Evolutionary conservation across 1,140 invertebrate species (phyloP).

Genomic region (Zeugodacus cucurbitae): DNA sequence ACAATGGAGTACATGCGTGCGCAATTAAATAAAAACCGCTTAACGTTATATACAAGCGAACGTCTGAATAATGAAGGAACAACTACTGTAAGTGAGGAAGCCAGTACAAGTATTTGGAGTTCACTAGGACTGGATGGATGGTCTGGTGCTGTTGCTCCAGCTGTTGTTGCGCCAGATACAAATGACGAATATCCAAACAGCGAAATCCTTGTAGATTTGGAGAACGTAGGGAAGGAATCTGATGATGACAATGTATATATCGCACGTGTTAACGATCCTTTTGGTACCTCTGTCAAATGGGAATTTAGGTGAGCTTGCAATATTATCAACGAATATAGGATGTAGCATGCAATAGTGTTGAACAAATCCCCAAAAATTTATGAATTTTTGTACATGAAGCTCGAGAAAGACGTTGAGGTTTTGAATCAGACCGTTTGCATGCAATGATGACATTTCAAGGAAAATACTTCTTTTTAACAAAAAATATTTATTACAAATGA

Average conservation of each 20-base stretch:
- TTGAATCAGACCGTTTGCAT: too few relatives aligned
- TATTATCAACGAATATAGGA: too few relatives aligned
- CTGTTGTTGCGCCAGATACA: background rate
- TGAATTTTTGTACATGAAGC: too few relatives aligned
- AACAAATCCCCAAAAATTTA: too few relatives aligned
- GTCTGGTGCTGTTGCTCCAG: conserved; percentile 53
- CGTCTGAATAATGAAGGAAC: background rate
- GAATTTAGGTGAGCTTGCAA: conserved; percentile 48
- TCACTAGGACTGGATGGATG: conserved; percentile 56
- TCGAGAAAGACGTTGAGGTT: too few relatives aligned
- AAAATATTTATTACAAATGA: too few relatives aligned
- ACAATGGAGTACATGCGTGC: conserved; percentile 42
- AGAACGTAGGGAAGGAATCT: background rate
- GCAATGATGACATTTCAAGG: too few relatives aligned
- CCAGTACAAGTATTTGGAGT: conserved; percentile 46
- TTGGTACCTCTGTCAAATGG: conserved; percentile 65
- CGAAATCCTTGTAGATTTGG: conserved; percentile 23
- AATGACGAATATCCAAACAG: background rate
- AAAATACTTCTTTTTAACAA: too few relatives aligned
- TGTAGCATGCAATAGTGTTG: too few relatives aligned
- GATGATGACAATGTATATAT: conserved; percentile 56
- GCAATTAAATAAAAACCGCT: background rate
- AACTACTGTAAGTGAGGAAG: too few relatives aligned
- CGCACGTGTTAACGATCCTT: conserved; percentile 63
- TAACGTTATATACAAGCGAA: background rate